These are phyloP conservation scores for Coryphaenoides rupestris DNA, from an alignment of 2,113 vertebrate species.

Conservation along the genomic window DNA sequence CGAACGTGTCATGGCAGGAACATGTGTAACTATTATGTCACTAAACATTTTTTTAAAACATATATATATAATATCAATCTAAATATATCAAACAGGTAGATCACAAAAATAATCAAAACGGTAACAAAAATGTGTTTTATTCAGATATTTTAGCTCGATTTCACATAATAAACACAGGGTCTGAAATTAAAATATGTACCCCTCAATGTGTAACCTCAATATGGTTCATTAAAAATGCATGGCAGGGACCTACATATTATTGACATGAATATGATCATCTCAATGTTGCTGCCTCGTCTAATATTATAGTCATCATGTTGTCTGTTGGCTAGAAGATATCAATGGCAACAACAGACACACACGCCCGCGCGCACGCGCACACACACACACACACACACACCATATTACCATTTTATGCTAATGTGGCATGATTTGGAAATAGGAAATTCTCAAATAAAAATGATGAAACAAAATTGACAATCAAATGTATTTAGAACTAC, in stretches of 20 bases:
- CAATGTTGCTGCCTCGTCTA: constrained; percentile 10
- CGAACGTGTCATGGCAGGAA: too few species aligned
- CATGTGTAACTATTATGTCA: too few species aligned
- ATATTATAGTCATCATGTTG: constrained; percentile 16
- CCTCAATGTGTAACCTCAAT: constrained; percentile 12
- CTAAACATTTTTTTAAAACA: too few species aligned
- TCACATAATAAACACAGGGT: constrained; percentile 38
- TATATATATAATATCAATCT: too few species aligned
- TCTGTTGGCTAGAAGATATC: constrained; percentile 21
- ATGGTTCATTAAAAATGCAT: constrained; percentile 38
- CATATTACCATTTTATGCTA: constrained; percentile 21
- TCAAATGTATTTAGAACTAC: constrained; percentile 32
- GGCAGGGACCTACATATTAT: constrained; percentile 40
- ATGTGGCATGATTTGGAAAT: constrained; percentile 30
- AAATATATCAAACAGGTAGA: not conserved
- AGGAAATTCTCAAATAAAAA: constrained; percentile 49
- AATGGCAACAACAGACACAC: constrained; percentile 23
- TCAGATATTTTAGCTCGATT: constrained; percentile 37
- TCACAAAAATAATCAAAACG: constrained; percentile 4
- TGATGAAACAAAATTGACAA: constrained; percentile 44
- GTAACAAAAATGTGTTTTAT: constrained; percentile 54
- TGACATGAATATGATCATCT: constrained; percentile 20
- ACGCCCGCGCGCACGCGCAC: too few species aligned
- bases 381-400: constrained; percentile 28
- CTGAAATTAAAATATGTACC: constrained; percentile 13